These are phyloP conservation scores for Choreutis nemorana DNA, from an alignment of 2,888 invertebrate species.

Conservation along the genomic window DNA sequence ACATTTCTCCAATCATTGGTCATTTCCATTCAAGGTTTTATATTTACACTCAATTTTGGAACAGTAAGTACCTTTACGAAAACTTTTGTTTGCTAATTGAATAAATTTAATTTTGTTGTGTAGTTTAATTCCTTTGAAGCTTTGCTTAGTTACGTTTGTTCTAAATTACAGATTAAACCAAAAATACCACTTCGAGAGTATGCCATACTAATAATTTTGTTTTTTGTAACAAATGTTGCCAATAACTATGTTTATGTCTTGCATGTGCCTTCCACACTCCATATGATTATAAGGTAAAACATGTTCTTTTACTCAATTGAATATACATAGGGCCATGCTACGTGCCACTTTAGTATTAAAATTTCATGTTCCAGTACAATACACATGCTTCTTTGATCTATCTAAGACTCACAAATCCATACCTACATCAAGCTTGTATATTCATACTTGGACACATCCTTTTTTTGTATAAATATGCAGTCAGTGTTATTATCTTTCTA, in stretches of 20 bases:
- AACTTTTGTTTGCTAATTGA: conserved; percentile 1
- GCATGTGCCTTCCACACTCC: conserved; percentile 57
- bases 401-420: too few relatives aligned
- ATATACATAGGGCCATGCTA: too few relatives aligned
- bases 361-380: too few relatives aligned
- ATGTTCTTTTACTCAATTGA: too few relatives aligned
- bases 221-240: conserved; percentile 52
- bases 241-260: conserved; percentile 58
- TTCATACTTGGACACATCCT: too few relatives aligned
- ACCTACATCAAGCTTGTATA: too few relatives aligned
- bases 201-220: conserved; percentile 38
- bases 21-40: conserved; percentile 40
- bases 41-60: conserved; percentile 34
- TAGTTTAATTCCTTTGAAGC: conserved; percentile 3
- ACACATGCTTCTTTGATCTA: too few relatives aligned
- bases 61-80: conserved; percentile 26
- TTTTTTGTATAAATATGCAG: too few relatives aligned
- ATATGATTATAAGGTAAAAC: conserved; percentile 63
- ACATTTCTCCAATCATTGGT: conserved; percentile 52
- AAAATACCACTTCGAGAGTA: conserved; percentile 50
- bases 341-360: too few relatives aligned
- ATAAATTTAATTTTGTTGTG: conserved; percentile 6
- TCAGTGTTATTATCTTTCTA: too few relatives aligned
- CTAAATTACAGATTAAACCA: conserved; percentile 39
- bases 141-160: background rate